Evolutionary conservation across 1,140 invertebrate genomes (phyloP), one percentile per base, ranked within the genome.

Genomic region (Eumeta japonica): DNA sequence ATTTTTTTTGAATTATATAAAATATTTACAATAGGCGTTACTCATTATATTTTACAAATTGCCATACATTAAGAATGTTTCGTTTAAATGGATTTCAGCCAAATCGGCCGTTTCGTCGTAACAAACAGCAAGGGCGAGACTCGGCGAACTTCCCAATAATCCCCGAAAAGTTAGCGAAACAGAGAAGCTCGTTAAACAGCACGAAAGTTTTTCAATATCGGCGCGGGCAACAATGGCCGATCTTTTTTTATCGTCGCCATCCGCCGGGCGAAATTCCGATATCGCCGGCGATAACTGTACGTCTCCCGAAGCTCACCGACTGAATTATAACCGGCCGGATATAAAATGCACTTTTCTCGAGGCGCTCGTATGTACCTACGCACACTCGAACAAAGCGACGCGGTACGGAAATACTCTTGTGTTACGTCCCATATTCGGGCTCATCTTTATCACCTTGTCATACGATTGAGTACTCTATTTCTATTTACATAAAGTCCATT

Each of bases 361-460:
- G 48, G 42, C 50, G 58, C 53, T 49, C 45, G 45, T 48, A 58
- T 46, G 43, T 46, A 52, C 41, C 43, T 58, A 62, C 59, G 48
- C 58, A 64, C 60, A 62, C 58, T 51, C 51, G 46, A 53, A 43
- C n/a, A n/a, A n/a, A n/a, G n/a, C n/a, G 51, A 55, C 46, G 5
- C 20, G 52, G 59, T 61, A 72, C 65, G 58, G 58, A 70, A 73
- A 70, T 73, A 70, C 55, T 57, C 59, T 54, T 61, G 53, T 65
- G 53, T 68, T 57, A 50, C 62, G 62, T 71, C 53, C 65, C 56
- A 71, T 65, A 70, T 66, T 64, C 62, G 55, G 53, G 62, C 58
- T 62, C 62, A 66, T 64, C 61, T 60, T 53, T 45, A 46, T 52
- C 44, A 44, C 42, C 43, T 33, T 34, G n/a, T 24, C n/a, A n/a